A percentile compares a stretch with the other conserved stretches of the same genome.
phyloP scores from a whole-genome alignment of 2,888 invertebrate genomes.

The Tromatobia lineatoria region DNA sequence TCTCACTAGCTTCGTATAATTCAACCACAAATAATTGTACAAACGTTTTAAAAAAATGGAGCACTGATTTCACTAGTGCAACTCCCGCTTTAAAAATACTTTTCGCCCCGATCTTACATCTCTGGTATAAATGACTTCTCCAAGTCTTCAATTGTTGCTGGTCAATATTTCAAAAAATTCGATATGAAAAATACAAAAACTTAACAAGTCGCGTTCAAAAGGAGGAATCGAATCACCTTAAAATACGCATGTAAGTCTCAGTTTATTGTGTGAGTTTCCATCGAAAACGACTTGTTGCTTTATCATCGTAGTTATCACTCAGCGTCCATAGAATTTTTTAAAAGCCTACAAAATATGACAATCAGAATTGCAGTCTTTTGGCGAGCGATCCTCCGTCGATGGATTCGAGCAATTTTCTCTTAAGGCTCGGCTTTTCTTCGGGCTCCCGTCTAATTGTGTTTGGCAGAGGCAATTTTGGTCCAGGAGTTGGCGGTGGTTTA shows the following conservation, averaged over 20 bases:
- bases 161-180: constrained; percentile 1
- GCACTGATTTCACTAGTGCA: too few relatives aligned
- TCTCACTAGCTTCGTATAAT: neutral
- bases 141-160: neutral
- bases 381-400: constrained; percentile 90
- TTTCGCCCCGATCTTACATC: neutral
- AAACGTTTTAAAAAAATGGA: neutral
- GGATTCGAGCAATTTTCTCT: constrained; percentile 91
- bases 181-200: neutral
- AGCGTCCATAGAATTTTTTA: constrained; percentile 7
- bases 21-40: neutral
- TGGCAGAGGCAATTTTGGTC: constrained; percentile 93
- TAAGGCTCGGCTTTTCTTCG: constrained; percentile 90
- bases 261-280: neutral
- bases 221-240: neutral
- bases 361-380: constrained; percentile 89
- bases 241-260: constrained; percentile 10
- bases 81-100: neutral
- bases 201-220: neutral
- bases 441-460: constrained; percentile 87
- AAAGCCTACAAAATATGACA: constrained; percentile 1
- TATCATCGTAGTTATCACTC: neutral
- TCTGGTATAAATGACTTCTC: neutral
- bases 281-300: neutral
- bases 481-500: constrained; percentile 95